A percentile compares a stretch with the other conserved stretches of the same genome.
These are phyloP conservation scores for Cryptotis parvus DNA, from an alignment of 2,113 vertebrate species.

Conservation along the genomic window DNA sequence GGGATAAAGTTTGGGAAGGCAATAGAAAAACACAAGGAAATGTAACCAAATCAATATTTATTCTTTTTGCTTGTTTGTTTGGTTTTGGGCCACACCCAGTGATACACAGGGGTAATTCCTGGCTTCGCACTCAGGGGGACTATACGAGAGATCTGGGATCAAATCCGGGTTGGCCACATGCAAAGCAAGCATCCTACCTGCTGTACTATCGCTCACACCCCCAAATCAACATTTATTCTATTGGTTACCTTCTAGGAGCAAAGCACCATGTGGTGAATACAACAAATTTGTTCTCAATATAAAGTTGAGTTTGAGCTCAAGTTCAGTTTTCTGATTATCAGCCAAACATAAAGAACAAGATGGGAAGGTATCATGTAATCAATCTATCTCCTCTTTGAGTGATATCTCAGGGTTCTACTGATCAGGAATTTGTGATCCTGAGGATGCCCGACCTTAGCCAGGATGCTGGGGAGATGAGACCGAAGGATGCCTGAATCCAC, in stretches of 20 bases:
- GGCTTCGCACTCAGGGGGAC: no score
- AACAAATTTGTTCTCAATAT: background rate
- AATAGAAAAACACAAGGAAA: constrained; percentile 17
- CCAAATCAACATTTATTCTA: background rate
- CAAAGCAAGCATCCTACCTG: no score
- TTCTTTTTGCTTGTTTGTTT: background rate
- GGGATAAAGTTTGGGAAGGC: constrained; percentile 33
- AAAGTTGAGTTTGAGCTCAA: constrained; percentile 12
- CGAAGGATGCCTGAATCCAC: background rate
- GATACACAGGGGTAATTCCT: no score
- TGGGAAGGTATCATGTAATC: background rate
- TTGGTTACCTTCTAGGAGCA: background rate
- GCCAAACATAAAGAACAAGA: background rate
- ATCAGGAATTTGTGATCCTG: background rate
- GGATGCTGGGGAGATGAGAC: background rate
- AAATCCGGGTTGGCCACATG: no score
- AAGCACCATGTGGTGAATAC: background rate
- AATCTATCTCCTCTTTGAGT: background rate
- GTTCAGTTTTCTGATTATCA: background rate
- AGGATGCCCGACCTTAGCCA: background rate
- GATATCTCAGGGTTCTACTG: background rate
- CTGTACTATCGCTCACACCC: no score
- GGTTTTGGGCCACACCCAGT: no score
- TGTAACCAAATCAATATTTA: background rate
- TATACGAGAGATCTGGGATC: no score